Evolutionary conservation across 2,113 vertebrate species (phyloP).

Genomic region (Pogona vitticeps): DNA sequence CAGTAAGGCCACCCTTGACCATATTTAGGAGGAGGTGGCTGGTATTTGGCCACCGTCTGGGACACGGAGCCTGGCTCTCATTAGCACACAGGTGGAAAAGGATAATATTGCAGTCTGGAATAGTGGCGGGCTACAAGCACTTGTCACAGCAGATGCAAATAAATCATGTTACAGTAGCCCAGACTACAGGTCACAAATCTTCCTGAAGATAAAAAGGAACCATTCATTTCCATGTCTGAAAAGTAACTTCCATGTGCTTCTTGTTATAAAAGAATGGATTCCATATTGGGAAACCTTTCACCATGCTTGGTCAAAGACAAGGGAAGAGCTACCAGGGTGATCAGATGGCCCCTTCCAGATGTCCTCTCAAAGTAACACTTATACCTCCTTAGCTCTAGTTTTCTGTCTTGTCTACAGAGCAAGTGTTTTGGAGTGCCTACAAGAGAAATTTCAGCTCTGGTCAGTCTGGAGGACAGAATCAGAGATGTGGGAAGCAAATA

Average conservation of each 20-base stretch:
- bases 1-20: accelerated
- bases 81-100: background rate
- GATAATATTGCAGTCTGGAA: background rate
- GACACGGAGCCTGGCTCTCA: background rate
- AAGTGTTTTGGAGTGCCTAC: too few species aligned
- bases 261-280: slow-evolving; percentile 68
- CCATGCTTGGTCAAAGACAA: slow-evolving; percentile 47
- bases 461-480: too few species aligned
- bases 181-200: slow-evolving; percentile 66
- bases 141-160: slow-evolving; percentile 47
- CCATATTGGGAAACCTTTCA: slow-evolving; percentile 61
- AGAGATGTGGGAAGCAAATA: background rate
- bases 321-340: slow-evolving; percentile 46
- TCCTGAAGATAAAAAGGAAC: slow-evolving; percentile 63
- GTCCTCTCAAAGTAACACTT: slow-evolving; percentile 23
- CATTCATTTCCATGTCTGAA: slow-evolving; percentile 57
- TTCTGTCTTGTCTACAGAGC: background rate
- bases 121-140: background rate
- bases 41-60: background rate
- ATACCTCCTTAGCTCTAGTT: background rate
- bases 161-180: slow-evolving; percentile 65
- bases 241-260: slow-evolving; percentile 65
- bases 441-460: background rate
- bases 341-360: slow-evolving; percentile 65
- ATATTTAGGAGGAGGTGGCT: accelerated